Percentiles rank a stretch among this genome's conserved stretches.
These are phyloP conservation scores for Megastigmus dorsalis DNA, from an alignment of 2,888 invertebrate genomes.

Conservation along the genomic window DNA sequence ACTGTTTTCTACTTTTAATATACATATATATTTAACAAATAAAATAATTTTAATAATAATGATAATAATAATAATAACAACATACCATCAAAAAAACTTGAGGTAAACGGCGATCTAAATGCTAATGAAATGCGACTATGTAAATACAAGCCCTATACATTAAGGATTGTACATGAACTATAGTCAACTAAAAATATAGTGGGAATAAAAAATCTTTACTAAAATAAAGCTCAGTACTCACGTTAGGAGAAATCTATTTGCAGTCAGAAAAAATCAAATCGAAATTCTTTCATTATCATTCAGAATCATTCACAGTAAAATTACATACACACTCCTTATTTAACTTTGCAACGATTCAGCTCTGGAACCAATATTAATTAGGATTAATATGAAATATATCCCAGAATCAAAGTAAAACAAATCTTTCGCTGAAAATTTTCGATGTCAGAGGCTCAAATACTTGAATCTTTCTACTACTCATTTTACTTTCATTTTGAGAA, in stretches of 20 bases:
- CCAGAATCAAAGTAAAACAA: constrained; percentile 21
- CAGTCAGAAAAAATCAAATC: background rate
- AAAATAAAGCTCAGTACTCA: constrained; percentile 17
- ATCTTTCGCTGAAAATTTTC: background rate
- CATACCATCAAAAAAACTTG: constrained; percentile 34
- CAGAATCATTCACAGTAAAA: constrained; percentile 4
- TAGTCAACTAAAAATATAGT: constrained; percentile 21
- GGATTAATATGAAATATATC: constrained; percentile 21
- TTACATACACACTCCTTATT: constrained; percentile 2
- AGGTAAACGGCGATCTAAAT: constrained; percentile 38
- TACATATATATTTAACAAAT: constrained; percentile 45
- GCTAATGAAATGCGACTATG: constrained; percentile 33
- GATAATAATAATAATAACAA: constrained; percentile 41
- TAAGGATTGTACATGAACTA: constrained; percentile 11
- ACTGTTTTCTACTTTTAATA: constrained; percentile 26
- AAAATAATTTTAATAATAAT: constrained; percentile 37
- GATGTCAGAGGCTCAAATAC: background rate
- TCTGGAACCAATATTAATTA: background rate
- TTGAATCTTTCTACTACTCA: background rate
- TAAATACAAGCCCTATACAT: constrained; percentile 6
- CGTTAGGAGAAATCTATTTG: constrained; percentile 8
- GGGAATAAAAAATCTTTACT: constrained; percentile 17
- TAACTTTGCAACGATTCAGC: background rate
- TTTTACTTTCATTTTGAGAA: constrained; percentile 11
- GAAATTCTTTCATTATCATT: background rate